Conservation (phyloP, 2,888 invertebrate species). For the Erebia epiphron region DNA sequence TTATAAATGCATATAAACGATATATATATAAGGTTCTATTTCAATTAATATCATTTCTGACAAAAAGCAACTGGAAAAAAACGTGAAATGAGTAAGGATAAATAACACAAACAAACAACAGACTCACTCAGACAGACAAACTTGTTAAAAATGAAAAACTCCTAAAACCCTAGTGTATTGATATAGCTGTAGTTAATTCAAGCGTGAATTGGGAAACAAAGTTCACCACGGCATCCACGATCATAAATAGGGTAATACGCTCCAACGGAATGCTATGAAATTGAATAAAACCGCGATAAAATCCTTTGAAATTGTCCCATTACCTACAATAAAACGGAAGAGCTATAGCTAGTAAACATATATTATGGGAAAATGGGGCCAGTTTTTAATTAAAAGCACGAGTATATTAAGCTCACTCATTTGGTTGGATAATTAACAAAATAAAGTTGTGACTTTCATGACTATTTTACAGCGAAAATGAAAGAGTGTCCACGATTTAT, state of each 20-base stretch:
- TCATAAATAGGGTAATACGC: constrained; percentile 27
- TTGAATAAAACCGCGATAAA: constrained; percentile 31
- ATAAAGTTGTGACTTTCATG: background rate
- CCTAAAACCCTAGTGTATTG: background rate
- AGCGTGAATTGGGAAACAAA: constrained; percentile 28
- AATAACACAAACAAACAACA: too few species aligned
- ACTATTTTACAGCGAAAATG: background rate
- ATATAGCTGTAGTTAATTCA: constrained; percentile 27
- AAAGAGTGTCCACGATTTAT: background rate
- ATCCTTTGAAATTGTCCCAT: constrained; percentile 27
- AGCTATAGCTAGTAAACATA: constrained; percentile 9
- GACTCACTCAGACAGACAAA: too few species aligned
- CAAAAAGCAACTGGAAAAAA: too few species aligned
- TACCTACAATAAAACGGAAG: constrained; percentile 14
- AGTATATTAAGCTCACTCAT: background rate
- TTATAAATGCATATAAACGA: too few species aligned
- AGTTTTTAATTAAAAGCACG: constrained; percentile 5
- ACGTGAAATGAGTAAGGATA: too few species aligned
- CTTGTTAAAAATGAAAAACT: background rate
- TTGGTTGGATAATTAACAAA: background rate
- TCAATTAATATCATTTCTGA: too few species aligned
- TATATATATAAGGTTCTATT: too few species aligned
- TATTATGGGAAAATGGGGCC: background rate
- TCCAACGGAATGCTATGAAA: constrained; percentile 27
- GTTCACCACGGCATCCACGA: constrained; percentile 26